Conservation (phyloP, 2,888 invertebrate species). For the Proisotoma minuta region DNA sequence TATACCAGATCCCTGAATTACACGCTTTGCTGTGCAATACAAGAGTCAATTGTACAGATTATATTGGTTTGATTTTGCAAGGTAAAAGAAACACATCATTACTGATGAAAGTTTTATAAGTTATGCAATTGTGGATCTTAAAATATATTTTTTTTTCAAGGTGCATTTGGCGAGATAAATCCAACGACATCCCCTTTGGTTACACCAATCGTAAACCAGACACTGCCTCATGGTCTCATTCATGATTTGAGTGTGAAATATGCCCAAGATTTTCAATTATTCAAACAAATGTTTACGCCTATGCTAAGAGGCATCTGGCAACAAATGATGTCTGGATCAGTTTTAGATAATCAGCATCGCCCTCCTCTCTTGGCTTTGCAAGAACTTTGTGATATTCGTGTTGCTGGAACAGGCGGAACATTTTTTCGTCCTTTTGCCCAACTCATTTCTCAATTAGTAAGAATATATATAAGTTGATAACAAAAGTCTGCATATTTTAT, state of each 20-base stretch:
- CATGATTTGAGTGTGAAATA: conserved; percentile 62
- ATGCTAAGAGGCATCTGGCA: conserved; percentile 67
- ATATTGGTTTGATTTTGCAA: conserved; percentile 59
- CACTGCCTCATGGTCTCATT: conserved; percentile 69
- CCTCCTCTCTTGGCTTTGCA: conserved; percentile 68
- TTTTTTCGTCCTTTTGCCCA: conserved; percentile 69
- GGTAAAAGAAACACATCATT: no score
- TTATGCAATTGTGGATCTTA: conserved; percentile 1
- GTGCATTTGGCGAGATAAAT: conserved; percentile 37
- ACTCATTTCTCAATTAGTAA: conserved; percentile 58
- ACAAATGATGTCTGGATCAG: conserved; percentile 62
- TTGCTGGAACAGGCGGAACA: conserved; percentile 59
- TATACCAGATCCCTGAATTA: conserved; percentile 67
- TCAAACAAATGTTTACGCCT: conserved; percentile 61
- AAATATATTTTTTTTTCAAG: conserved; percentile 19
- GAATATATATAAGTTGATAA: background rate
- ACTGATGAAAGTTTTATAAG: background rate
- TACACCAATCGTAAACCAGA: conserved; percentile 64
- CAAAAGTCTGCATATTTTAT: background rate
- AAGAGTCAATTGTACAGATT: conserved; percentile 60
- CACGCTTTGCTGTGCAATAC: conserved; percentile 61
- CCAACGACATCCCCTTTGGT: conserved; percentile 60
- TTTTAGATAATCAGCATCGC: conserved; percentile 63
- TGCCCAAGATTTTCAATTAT: conserved; percentile 56
- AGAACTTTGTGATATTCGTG: conserved; percentile 74